These are phyloP conservation scores for Nomada hirtipes DNA, from an alignment of 2,888 invertebrate genomes.

Conservation along the genomic window DNA sequence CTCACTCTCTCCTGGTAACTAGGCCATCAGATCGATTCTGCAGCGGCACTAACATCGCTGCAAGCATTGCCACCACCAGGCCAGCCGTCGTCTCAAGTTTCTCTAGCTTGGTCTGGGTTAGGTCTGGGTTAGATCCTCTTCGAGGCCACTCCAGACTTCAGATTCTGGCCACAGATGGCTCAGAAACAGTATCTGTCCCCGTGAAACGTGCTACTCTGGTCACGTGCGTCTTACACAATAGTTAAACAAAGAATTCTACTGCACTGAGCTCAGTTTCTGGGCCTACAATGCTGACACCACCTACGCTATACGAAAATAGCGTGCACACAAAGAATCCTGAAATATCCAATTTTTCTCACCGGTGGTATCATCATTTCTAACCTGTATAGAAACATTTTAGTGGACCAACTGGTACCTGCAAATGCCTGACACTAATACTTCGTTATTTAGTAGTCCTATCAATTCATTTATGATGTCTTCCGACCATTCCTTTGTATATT, in stretches of 20 bases:
- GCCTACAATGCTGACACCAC: not conserved
- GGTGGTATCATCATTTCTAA: too few relatives aligned
- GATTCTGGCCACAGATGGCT: constrained; percentile 36
- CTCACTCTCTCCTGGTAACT: constrained; percentile 75
- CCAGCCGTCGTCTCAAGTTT: constrained; percentile 77
- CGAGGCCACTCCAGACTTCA: constrained; percentile 53
- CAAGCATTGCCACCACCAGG: constrained; percentile 69
- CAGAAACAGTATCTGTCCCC: constrained; percentile 10
- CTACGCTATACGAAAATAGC: too few relatives aligned
- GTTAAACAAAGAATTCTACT: not conserved
- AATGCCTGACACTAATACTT: too few relatives aligned
- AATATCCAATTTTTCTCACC: too few relatives aligned
- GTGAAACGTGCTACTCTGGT: constrained; percentile 11
- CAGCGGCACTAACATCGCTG: constrained; percentile 56
- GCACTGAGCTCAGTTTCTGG: not conserved
- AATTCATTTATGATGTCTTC: not conserved
- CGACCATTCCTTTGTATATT: not conserved
- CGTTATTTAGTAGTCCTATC: not conserved
- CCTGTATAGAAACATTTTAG: too few relatives aligned
- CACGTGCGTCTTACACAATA: constrained; percentile 1
- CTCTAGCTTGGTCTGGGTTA: constrained; percentile 56
- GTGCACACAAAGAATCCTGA: too few relatives aligned
- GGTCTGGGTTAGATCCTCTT: constrained; percentile 60
- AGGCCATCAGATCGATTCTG: constrained; percentile 82
- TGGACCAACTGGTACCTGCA: too few relatives aligned